These are phyloP conservation scores for Tricholauxania praeusta DNA, from an alignment of 2,888 invertebrate genomes.

Conservation along the genomic window DNA sequence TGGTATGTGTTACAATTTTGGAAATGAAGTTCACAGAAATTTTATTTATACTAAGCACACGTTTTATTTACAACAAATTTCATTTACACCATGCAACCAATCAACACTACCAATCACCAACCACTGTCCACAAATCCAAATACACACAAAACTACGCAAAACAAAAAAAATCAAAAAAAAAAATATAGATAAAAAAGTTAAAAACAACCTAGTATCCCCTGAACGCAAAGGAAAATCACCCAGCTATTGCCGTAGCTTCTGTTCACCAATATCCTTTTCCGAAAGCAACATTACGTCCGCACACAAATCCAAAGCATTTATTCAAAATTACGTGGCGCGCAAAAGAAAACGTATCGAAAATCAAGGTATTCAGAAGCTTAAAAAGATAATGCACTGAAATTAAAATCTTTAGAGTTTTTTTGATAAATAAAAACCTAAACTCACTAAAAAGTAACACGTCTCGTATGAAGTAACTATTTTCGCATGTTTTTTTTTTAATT, in stretches of 20 bases:
- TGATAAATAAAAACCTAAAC: slow-evolving; percentile 10
- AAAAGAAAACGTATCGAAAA: slow-evolving; percentile 68
- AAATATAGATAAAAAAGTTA: slow-evolving; percentile 35
- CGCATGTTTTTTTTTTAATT: slow-evolving; percentile 20
- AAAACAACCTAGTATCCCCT: slow-evolving; percentile 57
- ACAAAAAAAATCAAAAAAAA: slow-evolving; percentile 25
- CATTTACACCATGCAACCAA: slow-evolving; percentile 27
- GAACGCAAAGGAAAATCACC: slow-evolving; percentile 65
- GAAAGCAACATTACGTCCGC: slow-evolving; percentile 61
- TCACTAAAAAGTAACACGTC: background rate
- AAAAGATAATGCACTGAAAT: slow-evolving; percentile 31
- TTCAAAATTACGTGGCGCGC: slow-evolving; percentile 65
- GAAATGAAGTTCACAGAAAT: background rate
- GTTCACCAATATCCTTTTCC: slow-evolving; percentile 63
- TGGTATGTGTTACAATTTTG: no score
- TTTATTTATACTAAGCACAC: slow-evolving; percentile 32
- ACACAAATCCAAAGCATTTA: slow-evolving; percentile 64
- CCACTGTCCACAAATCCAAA: slow-evolving; percentile 37
- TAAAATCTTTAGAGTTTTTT: background rate
- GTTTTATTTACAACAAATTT: slow-evolving; percentile 22
- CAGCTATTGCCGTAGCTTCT: slow-evolving; percentile 68
- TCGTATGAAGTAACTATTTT: background rate
- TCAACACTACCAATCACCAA: slow-evolving; percentile 35
- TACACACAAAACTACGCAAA: slow-evolving; percentile 9
- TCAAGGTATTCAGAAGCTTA: slow-evolving; percentile 64